Evolutionary conservation across 2,888 invertebrate species (phyloP).

Genomic region (Campoletis raptor): DNA sequence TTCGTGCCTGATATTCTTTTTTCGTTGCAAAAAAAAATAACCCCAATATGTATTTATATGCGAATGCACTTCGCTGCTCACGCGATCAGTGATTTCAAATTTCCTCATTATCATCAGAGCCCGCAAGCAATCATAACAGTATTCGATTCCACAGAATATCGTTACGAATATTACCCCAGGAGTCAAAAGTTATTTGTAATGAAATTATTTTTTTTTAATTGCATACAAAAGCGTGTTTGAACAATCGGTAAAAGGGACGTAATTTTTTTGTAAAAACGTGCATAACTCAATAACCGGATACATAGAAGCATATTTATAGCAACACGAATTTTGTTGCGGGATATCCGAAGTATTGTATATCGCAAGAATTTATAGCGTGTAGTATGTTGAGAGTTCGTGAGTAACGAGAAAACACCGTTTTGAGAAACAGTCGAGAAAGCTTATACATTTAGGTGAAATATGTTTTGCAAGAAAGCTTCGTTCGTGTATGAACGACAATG

Average conservation of each 20-base stretch:
- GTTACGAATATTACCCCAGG: background rate
- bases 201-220: background rate
- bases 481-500: slow-evolving; percentile 12
- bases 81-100: background rate
- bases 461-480: slow-evolving; percentile 14
- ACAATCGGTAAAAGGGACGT: background rate
- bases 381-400: slow-evolving; percentile 17
- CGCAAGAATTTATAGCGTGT: slow-evolving; percentile 49
- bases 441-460: slow-evolving; percentile 20
- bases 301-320: slow-evolving; percentile 6
- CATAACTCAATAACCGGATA: background rate
- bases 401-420: slow-evolving; percentile 20
- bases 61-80: too few species aligned
- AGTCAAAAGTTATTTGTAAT: background rate
- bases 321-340: background rate
- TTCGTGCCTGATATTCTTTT: too few species aligned
- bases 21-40: too few species aligned
- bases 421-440: slow-evolving; percentile 29
- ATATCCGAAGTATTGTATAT: slow-evolving; percentile 19
- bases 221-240: background rate
- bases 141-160: background rate
- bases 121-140: background rate
- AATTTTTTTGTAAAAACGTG: background rate
- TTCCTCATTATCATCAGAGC: background rate
- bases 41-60: too few species aligned